A percentile compares a stretch with the other conserved stretches of the same genome.
phyloP scores from a whole-genome alignment of 1,140 invertebrate genomes.

The Mamestra configurata region DNA sequence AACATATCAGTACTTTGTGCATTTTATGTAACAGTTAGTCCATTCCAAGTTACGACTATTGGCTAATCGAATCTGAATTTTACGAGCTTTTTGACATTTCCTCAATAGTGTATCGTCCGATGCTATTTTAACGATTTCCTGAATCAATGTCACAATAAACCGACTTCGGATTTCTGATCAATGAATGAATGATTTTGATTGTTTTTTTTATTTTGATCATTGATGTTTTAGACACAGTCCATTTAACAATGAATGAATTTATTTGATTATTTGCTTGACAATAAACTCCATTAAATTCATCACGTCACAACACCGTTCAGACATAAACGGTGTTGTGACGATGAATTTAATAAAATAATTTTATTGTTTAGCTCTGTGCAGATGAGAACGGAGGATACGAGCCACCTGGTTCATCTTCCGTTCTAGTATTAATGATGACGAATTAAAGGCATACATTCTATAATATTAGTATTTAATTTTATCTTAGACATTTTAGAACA shows the following conservation, averaged over 20 bases:
- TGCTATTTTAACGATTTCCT: conserved; percentile 24
- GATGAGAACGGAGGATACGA: neutral
- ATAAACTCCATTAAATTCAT: neutral
- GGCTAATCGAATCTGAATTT: conserved; percentile 27
- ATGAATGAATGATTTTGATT: too few species aligned
- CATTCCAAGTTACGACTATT: conserved; percentile 7
- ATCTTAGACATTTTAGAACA: too few species aligned
- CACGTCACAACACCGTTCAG: too few species aligned
- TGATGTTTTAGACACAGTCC: neutral
- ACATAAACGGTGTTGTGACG: too few species aligned
- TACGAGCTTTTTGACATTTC: conserved; percentile 34
- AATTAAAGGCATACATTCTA: too few species aligned
- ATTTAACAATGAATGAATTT: neutral
- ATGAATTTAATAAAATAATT: too few species aligned
- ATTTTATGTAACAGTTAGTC: conserved; percentile 10
- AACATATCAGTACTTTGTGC: neutral
- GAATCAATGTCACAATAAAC: conserved; percentile 6
- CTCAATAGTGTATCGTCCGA: neutral
- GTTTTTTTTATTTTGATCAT: too few species aligned
- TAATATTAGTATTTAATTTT: too few species aligned
- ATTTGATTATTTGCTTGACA: neutral
- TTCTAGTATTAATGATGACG: too few species aligned
- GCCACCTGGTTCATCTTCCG: neutral
- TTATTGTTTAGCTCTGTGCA: conserved; percentile 4
- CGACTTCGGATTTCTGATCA: neutral